phyloP scores from a whole-genome alignment of 2,797 vertebrate species.

The Balearica regulorum region DNA sequence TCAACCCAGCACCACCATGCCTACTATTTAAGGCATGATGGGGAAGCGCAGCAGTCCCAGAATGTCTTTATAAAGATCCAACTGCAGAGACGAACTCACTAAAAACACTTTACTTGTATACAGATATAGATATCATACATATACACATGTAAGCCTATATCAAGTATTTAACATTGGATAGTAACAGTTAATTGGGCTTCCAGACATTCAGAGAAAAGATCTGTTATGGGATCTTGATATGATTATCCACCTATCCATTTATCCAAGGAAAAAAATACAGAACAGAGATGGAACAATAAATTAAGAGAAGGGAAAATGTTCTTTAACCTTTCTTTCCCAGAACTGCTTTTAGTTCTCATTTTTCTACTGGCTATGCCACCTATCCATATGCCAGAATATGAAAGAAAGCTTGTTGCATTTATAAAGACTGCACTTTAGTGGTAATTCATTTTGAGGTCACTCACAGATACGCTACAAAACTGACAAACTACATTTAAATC shows the following conservation, averaged over 20 bases:
- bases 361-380: neutral
- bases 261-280: neutral
- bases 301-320: neutral
- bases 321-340: neutral
- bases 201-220: neutral
- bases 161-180: neutral
- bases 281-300: neutral
- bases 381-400: neutral
- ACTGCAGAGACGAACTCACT: neutral
- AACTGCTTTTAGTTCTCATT: neutral
- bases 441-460: neutral
- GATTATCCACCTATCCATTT: neutral
- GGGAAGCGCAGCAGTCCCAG: neutral
- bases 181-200: neutral
- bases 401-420: neutral
- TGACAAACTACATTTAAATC: neutral
- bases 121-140: neutral
- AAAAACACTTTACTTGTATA: neutral
- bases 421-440: neutral
- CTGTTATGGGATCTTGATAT: neutral
- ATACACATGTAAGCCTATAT: neutral
- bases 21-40: neutral
- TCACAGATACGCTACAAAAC: neutral
- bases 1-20: too few species aligned
- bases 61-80: neutral